Conservation (phyloP, 2,113 vertebrate species). For the Antennarius striatus region DNA sequence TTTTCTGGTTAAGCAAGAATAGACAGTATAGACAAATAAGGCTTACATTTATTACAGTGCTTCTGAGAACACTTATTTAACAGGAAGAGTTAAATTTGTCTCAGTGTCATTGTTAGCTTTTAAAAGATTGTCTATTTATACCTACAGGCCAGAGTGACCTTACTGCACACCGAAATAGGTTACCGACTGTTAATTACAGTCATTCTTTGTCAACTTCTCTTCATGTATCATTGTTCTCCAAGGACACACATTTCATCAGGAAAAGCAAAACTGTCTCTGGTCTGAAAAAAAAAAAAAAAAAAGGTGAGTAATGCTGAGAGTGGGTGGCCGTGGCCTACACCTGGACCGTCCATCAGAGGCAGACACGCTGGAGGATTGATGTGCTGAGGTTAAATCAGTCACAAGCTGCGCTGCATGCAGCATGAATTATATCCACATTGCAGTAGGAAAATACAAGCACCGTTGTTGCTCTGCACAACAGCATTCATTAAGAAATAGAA, state of each 20-base stretch:
- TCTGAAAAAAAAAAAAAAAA: not conserved
- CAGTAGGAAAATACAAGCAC: not conserved
- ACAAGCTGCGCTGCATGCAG: conserved; percentile 5
- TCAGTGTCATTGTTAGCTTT: too few relatives aligned
- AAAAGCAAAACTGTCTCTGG: not conserved
- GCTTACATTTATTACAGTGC: too few relatives aligned
- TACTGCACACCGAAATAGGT: not conserved
- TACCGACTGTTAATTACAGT: conserved; percentile 25
- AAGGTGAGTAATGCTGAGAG: conserved; percentile 24
- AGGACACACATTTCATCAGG: conserved; percentile 18
- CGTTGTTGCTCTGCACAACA: not conserved
- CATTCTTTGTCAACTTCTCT: conserved; percentile 15
- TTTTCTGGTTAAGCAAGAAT: too few relatives aligned
- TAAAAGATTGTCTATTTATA: not conserved
- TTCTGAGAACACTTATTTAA: too few relatives aligned
- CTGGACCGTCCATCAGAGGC: conserved; percentile 46
- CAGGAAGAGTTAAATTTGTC: too few relatives aligned
- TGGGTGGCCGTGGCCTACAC: conserved; percentile 39
- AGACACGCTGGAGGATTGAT: conserved; percentile 20
- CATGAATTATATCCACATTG: not conserved
- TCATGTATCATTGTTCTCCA: conserved; percentile 1
- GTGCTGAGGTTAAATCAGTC: conserved; percentile 34
- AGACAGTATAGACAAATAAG: too few relatives aligned
- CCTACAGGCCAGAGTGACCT: not conserved
- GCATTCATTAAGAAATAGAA: not conserved